Percentiles rank a stretch among this genome's conserved stretches.
These are phyloP conservation scores for Drosophila nr. medialis DNA, from an alignment of 2,888 invertebrate genomes.

Conservation along the genomic window DNA sequence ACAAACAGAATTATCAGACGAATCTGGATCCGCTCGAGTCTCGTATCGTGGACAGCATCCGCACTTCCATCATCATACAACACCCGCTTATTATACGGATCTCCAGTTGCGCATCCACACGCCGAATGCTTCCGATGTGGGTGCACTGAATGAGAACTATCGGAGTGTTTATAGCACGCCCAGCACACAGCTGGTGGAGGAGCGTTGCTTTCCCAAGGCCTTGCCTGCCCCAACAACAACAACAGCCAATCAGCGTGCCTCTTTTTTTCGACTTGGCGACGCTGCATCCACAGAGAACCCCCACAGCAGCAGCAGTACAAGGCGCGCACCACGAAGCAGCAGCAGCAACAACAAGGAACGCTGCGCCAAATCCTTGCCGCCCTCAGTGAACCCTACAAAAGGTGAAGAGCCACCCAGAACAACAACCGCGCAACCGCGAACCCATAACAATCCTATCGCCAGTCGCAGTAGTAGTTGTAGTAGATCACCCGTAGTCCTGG, in stretches of 20 bases:
- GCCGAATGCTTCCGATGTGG: constrained; percentile 76
- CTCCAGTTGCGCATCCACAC: constrained; percentile 82
- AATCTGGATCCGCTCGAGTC: constrained; percentile 38
- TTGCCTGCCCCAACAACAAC: not conserved
- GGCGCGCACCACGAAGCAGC: constrained; percentile 47
- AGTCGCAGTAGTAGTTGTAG: constrained; percentile 32
- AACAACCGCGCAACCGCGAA: not conserved
- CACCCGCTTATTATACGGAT: constrained; percentile 83
- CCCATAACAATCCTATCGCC: constrained; percentile 11
- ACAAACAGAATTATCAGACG: constrained; percentile 59
- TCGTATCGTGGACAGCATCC: constrained; percentile 83
- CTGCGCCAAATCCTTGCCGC: constrained; percentile 72
- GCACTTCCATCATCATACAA: constrained; percentile 82
- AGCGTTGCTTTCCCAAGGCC: constrained; percentile 79
- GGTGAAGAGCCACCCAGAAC: constrained; percentile 63
- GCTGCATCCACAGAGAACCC: constrained; percentile 57
- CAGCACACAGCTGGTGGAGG: constrained; percentile 80
- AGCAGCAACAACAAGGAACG: constrained; percentile 60
- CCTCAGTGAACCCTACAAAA: constrained; percentile 77
- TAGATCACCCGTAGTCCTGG: constrained; percentile 60
- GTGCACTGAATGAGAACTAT: constrained; percentile 83
- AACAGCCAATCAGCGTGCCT: constrained; percentile 26
- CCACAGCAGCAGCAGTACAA: constrained; percentile 30
- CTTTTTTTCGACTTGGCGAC: constrained; percentile 78
- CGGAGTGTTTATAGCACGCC: constrained; percentile 83